Evolutionary conservation across 1,140 invertebrate species (phyloP), one percentile per base, ranked within the genome.

Genomic region (Pseudachorutes palmiensis): DNA sequence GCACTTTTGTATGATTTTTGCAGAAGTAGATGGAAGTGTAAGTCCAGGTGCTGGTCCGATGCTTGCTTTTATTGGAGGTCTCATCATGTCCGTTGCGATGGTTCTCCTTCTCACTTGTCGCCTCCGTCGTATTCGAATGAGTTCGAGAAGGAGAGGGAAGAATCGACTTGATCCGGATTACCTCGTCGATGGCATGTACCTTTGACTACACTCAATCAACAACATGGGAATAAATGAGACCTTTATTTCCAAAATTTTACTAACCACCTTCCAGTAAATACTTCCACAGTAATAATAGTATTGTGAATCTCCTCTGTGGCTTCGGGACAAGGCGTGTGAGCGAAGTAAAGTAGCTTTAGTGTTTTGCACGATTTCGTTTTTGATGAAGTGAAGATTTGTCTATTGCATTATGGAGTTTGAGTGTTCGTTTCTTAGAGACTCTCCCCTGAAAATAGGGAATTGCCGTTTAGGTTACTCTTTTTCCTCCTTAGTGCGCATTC

Each of bases 151-250:
- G 65, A 81, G 88, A 68, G 83, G 90, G 63, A 82, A 88, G 71
- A 87, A 90, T 19, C 87, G 92, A 76, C 92, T 96, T 77, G 94
- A 97, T 79, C 91, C 92, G 1, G 94, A 97, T 81, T 97, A 94
- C 80, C 83, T 97, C 66, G 93, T 97, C 68, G 97, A 97, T 80
- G 94, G 94, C 75, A 96, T 97, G 93, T 97, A 97, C 80, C 85
- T 97, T 75, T 95, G 87, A 85, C 75, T 26, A 3, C n/a, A n/a
- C n/a, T n/a, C n/a, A n/a, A n/a, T 9, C 30, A 29, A 14, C 45
- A 32, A 33, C 29, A 26, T 33, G 12, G 59, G 32, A 30, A 33
- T 29, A 26, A 29, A 61, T 29, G 24, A 33, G 2, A 31, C n/a
- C n/a, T n/a, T 61, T 64, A 64, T 26, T 45, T 64, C 5, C 36